Evolutionary conservation across 1,140 invertebrate species (phyloP).

Genomic region (Leptonema lineaticorne): DNA sequence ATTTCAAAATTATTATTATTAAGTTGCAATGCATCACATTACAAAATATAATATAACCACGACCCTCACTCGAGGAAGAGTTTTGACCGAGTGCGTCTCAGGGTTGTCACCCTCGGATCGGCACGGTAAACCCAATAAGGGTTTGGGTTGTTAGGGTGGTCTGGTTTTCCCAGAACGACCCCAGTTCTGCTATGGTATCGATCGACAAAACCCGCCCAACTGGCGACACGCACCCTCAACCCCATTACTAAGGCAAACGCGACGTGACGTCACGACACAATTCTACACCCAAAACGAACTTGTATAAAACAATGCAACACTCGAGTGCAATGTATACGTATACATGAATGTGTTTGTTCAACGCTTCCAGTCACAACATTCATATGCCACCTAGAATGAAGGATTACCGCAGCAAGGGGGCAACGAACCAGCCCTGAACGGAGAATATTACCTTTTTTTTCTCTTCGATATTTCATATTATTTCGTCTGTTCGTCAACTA

Average conservation of each 20-base stretch:
- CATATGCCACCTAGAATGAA: no score
- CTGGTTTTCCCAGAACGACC: not conserved
- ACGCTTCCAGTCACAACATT: not conserved
- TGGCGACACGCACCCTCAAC: conserved; percentile 9
- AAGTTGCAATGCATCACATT: no score
- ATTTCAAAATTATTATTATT: no score
- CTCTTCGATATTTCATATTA: no score
- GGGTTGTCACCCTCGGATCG: not conserved
- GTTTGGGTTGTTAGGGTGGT: not conserved
- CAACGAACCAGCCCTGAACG: no score
- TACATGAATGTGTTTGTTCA: no score
- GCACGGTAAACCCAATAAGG: not conserved
- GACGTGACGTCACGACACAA: not conserved
- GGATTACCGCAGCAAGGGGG: no score
- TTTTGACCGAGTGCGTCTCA: not conserved
- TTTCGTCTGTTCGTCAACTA: no score
- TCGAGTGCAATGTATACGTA: not conserved
- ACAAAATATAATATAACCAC: no score
- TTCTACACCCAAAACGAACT: not conserved
- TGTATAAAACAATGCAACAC: not conserved
- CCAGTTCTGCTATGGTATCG: conserved; percentile 10
- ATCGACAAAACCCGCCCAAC: conserved; percentile 20
- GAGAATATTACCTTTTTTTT: no score
- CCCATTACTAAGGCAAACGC: not conserved
- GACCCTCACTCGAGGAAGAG: no score